Conservation (phyloP, 2,113 vertebrate species). For the Telmatochromis sp. region DNA sequence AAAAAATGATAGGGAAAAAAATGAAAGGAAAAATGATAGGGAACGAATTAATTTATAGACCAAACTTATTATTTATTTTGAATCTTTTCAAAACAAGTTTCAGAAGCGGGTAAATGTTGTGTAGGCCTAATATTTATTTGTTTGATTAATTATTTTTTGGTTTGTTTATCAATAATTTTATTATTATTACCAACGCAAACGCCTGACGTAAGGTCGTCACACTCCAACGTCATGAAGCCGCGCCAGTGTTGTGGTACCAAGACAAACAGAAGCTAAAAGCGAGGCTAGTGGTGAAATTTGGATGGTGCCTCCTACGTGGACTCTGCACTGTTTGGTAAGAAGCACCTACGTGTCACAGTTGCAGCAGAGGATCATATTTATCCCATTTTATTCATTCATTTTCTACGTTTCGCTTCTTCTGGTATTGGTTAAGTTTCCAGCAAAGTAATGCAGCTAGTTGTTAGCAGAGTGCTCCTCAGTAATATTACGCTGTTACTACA, state of each 20-base stretch:
- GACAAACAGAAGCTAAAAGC: not conserved
- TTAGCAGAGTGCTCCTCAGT: not conserved
- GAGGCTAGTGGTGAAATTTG: not conserved
- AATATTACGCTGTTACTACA: not conserved
- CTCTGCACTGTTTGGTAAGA: not conserved
- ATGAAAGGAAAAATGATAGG: not conserved
- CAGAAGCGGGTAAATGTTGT: not conserved
- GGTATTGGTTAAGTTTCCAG: not conserved
- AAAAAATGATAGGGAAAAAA: not conserved
- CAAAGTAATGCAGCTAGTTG: not conserved
- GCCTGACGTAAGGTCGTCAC: not conserved
- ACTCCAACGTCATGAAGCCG: not conserved
- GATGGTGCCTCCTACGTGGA: not conserved
- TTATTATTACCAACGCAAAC: not conserved
- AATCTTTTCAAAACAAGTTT: not conserved
- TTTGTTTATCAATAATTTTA: not conserved
- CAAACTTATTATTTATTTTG: not conserved
- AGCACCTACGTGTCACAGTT: not conserved
- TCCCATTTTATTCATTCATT: not conserved
- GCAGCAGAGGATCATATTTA: not conserved
- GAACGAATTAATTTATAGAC: not conserved
- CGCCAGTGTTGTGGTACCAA: not conserved
- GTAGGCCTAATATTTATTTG: not conserved
- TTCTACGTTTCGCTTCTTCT: not conserved
- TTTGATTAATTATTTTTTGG: not conserved